Percentiles rank a stretch among this genome's conserved stretches.
phyloP scores from a whole-genome alignment of 1,140 invertebrate genomes.

The Trachelipus rathkii region DNA sequence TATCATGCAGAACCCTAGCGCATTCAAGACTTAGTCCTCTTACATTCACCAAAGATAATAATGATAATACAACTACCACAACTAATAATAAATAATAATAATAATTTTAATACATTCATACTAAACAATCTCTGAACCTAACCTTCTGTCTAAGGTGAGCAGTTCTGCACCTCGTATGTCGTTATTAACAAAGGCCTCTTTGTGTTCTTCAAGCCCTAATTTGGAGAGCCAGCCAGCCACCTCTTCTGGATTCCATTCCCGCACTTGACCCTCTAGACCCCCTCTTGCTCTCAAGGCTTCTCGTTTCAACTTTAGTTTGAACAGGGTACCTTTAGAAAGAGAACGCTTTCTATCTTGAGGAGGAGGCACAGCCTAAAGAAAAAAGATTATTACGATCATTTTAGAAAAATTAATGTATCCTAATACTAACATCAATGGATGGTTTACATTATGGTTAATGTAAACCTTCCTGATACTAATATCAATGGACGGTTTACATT shows the following conservation, averaged over 20 bases:
- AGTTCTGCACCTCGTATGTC: slow-evolving; percentile 89
- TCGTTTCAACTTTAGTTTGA: slow-evolving; percentile 35
- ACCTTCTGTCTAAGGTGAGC: slow-evolving; percentile 68
- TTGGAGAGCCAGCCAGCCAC: slow-evolving; percentile 76
- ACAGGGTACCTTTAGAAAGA: slow-evolving; percentile 40
- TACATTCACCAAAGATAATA: too few species aligned
- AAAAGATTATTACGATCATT: neutral
- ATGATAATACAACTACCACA: too few species aligned
- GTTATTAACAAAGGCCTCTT: slow-evolving; percentile 71
- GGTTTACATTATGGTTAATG: too few species aligned
- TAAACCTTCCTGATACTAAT: too few species aligned
- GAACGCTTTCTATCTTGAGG: slow-evolving; percentile 33
- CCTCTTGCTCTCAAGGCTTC: slow-evolving; percentile 34
- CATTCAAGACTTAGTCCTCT: too few species aligned
- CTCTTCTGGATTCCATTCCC: slow-evolving; percentile 57
- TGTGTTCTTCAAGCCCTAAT: slow-evolving; percentile 80
- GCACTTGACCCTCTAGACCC: slow-evolving; percentile 37
- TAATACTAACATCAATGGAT: too few species aligned
- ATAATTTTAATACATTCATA: too few species aligned
- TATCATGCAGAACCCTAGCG: too few species aligned
- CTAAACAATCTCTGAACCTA: slow-evolving; percentile 3
- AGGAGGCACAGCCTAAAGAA: slow-evolving; percentile 24
- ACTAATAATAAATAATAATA: too few species aligned
- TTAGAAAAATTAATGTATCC: too few species aligned
- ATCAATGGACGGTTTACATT: too few species aligned